These are phyloP conservation scores for Leptinotarsa defecta DNA, from an alignment of 1,140 invertebrate genomes.

Conservation along the genomic window DNA sequence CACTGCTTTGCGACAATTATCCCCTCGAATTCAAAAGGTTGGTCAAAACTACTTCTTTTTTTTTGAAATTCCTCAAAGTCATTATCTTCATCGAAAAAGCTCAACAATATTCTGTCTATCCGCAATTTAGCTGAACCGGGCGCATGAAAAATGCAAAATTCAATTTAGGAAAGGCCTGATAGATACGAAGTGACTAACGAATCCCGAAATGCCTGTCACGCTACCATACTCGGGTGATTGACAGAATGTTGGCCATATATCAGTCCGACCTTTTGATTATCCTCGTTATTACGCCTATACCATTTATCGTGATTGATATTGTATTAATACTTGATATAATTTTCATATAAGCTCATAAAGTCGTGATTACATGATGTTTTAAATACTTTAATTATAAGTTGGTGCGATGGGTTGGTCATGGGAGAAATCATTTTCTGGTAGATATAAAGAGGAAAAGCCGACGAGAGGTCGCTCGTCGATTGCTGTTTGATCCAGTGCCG, in stretches of 20 bases:
- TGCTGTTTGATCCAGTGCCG: slow-evolving; percentile 1
- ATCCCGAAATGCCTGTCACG: background rate
- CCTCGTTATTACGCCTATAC: slow-evolving; percentile 25
- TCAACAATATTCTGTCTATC: too few species aligned
- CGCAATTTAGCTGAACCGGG: too few species aligned
- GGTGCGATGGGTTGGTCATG: slow-evolving; percentile 23
- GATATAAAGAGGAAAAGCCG: slow-evolving; percentile 27
- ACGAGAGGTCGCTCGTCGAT: slow-evolving; percentile 7
- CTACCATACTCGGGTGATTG: slow-evolving; percentile 12
- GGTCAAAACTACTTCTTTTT: too few species aligned
- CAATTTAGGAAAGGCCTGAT: background rate
- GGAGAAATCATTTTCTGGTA: slow-evolving; percentile 20
- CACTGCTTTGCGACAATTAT: too few species aligned
- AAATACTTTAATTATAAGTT: slow-evolving; percentile 27
- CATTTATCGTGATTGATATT: slow-evolving; percentile 26
- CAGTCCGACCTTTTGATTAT: slow-evolving; percentile 23
- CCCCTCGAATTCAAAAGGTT: too few species aligned
- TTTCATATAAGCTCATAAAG: slow-evolving; percentile 27
- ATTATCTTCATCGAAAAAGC: too few species aligned
- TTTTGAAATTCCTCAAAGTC: too few species aligned
- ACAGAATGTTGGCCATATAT: slow-evolving; percentile 23
- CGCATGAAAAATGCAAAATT: background rate
- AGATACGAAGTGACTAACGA: background rate
- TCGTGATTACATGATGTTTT: slow-evolving; percentile 25
- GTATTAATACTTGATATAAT: slow-evolving; percentile 28